Conservation (phyloP, 1,140 invertebrate genomes). For the Armadillidium nasatum region DNA sequence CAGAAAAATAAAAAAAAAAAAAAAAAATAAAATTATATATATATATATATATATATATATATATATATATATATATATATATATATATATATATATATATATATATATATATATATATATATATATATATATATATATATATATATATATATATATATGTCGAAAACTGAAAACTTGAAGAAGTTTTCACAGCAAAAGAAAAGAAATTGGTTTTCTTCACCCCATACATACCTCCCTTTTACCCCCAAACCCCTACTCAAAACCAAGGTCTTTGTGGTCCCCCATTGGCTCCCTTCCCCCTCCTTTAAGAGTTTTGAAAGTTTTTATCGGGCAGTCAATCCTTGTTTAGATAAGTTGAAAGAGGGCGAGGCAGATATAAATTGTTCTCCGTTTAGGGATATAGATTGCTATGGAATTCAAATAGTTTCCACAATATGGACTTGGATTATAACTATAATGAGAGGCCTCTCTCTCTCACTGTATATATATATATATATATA, state of each 20-base stretch:
- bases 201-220: background rate
- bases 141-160: background rate
- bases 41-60: conserved; percentile 15
- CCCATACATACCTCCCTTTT: no score
- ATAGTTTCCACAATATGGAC: background rate
- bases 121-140: conserved; percentile 15
- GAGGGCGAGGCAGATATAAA: background rate
- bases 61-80: conserved; percentile 15
- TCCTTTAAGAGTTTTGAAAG: background rate
- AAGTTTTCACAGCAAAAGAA: background rate
- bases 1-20: no score
- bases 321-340: conserved; percentile 6
- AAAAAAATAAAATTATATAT: background rate
- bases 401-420: conserved; percentile 4
- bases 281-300: no score
- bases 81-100: conserved; percentile 15
- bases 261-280: no score
- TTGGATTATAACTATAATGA: conserved; percentile 2
- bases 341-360: conserved; percentile 13
- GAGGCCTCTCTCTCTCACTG: background rate
- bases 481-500: background rate
- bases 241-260: no score
- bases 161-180: background rate
- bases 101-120: conserved; percentile 15
- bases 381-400: background rate